Evolutionary conservation across 2,113 vertebrate genomes (phyloP).

Genomic region (Protomyctophum bolini): DNA sequence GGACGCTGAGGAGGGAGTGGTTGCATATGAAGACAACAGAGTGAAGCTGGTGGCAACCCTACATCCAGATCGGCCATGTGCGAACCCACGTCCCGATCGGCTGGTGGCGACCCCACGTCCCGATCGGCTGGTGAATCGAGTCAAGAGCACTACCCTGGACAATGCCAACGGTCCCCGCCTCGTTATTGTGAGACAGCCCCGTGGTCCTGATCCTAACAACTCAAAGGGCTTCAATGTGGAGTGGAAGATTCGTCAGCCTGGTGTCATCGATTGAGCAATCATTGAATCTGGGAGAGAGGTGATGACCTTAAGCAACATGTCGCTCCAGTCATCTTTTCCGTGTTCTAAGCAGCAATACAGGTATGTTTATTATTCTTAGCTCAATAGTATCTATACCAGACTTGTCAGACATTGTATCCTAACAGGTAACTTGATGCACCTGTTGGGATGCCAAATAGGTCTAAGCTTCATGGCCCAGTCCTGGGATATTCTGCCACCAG

Average conservation of each 20-base stretch:
- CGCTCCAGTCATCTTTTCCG: too few relatives aligned
- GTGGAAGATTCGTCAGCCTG: conserved; percentile 95
- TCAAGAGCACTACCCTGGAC: conserved; percentile 97
- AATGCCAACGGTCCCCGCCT: conserved; percentile 94
- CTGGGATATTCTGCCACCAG: too few relatives aligned
- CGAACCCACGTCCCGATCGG: conserved; percentile 60
- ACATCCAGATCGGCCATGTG: conserved; percentile 86
- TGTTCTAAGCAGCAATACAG: too few relatives aligned
- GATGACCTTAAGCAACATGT: too few relatives aligned
- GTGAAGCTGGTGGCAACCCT: conserved; percentile 89
- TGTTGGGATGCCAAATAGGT: too few relatives aligned
- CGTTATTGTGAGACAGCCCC: conserved; percentile 94
- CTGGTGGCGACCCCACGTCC: conserved; percentile 92
- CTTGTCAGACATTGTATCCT: too few relatives aligned
- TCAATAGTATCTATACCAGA: too few relatives aligned
- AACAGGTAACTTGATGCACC: too few relatives aligned
- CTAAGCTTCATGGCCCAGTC: too few relatives aligned
- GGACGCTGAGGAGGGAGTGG: conserved; percentile 94
- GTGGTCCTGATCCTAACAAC: conserved; percentile 89
- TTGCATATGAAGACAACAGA: conserved; percentile 95
- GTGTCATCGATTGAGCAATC: conserved; percentile 92
- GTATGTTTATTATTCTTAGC: too few relatives aligned
- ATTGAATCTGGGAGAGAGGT: too few relatives aligned
- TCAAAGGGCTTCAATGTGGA: conserved; percentile 98
- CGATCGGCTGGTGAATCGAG: conserved; percentile 93